Conservation (phyloP, 2,888 invertebrate species). For the Sylvicola cinctus region DNA sequence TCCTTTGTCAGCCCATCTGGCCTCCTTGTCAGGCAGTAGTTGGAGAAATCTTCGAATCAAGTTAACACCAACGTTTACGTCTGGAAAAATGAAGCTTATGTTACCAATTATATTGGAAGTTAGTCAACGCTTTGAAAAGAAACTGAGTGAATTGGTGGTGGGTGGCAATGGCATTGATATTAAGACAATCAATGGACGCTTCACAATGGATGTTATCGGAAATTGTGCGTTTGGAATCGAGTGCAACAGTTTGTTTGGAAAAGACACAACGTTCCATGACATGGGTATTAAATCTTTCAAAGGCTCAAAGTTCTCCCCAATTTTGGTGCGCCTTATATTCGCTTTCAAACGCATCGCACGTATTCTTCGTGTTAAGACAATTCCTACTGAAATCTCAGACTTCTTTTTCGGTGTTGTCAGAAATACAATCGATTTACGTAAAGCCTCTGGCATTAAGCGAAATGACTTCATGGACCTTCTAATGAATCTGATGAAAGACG, state of each 20-base stretch:
- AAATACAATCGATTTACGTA: conserved; percentile 21
- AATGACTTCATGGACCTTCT: conserved; percentile 30
- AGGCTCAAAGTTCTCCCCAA: too few relatives aligned
- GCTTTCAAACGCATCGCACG: neutral
- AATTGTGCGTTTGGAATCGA: conserved; percentile 26
- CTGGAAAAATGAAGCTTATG: conserved; percentile 2
- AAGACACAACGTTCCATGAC: conserved; percentile 19
- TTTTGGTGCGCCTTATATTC: neutral
- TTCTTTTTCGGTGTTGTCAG: conserved; percentile 19
- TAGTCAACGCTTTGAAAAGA: neutral
- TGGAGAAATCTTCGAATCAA: neutral
- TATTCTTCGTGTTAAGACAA: neutral
- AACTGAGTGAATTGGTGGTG: neutral
- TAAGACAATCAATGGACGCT: conserved; percentile 7
- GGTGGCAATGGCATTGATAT: conserved; percentile 1
- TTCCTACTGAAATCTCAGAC: conserved; percentile 13
- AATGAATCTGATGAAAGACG: conserved; percentile 9
- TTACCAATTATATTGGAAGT: neutral
- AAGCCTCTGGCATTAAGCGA: conserved; percentile 17
- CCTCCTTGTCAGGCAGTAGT: neutral
- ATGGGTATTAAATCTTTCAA: conserved; percentile 7
- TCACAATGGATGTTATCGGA: conserved; percentile 11
- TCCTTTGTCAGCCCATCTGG: conserved; percentile 1
- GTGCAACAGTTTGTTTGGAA: conserved; percentile 15
- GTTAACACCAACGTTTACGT: conserved; percentile 1